A percentile compares a stretch with the other conserved stretches of the same genome.
Evolutionary conservation across 2,113 vertebrate species (phyloP).

Genomic region (rabbit (Oryctolagus cuniculus)): DNA sequence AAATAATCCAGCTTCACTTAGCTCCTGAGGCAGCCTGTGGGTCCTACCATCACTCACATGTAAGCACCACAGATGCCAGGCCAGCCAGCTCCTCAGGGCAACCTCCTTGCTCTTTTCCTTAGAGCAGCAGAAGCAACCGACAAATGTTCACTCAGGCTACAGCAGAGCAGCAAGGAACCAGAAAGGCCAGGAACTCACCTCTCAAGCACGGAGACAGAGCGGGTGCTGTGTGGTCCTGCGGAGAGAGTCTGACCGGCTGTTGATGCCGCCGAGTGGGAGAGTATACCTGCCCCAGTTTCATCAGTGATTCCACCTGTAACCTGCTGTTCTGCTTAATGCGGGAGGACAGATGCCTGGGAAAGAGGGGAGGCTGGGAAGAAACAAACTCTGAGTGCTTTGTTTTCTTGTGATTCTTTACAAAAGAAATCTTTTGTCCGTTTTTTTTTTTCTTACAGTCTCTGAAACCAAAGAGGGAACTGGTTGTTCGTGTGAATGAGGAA

Average conservation of each 20-base stretch:
- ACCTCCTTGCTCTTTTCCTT: neutral
- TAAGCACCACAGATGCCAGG: neutral
- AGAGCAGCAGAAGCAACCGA: neutral
- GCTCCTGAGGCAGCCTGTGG: constrained; percentile 1
- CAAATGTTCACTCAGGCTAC: neutral
- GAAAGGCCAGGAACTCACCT: neutral
- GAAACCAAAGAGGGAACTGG: neutral
- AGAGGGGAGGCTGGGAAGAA: neutral
- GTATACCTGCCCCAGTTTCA: neutral
- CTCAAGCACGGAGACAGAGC: neutral
- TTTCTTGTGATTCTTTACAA: neutral
- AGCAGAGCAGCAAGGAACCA: neutral
- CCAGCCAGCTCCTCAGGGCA: neutral
- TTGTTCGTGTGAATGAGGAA: constrained; percentile 19
- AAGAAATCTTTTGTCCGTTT: neutral
- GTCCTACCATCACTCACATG: neutral
- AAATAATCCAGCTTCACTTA: constrained; percentile 59
- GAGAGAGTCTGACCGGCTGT: neutral
- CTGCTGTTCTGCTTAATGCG: neutral
- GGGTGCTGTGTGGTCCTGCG: neutral
- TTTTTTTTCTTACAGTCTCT: neutral
- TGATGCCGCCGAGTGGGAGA: rapidly evolving
- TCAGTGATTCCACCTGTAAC: too few species aligned
- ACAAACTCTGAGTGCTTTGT: neutral
- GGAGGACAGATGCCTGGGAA: neutral